Percentiles rank a stretch among this genome's conserved stretches.
Conservation (phyloP, 1,140 invertebrate species). For the Drosophila asahinai region DNA sequence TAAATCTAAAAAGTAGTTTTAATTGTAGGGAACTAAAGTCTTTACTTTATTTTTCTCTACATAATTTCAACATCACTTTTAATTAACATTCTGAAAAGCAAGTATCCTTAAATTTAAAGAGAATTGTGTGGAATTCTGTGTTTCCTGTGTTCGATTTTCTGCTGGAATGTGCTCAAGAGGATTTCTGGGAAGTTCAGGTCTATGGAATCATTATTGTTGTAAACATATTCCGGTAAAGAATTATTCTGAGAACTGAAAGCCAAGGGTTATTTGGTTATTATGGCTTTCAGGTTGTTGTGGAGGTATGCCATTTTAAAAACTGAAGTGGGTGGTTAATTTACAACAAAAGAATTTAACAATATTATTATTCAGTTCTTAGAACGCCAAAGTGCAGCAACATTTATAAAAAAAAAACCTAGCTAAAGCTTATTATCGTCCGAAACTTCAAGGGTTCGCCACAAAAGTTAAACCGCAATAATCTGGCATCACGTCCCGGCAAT, state of each 20-base stretch:
- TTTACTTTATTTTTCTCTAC: not conserved
- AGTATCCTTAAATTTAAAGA: not conserved
- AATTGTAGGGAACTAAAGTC: not conserved
- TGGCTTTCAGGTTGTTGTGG: no score
- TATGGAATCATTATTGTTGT: no score
- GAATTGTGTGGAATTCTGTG: no score
- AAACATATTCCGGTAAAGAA: no score
- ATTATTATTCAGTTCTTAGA: not conserved
- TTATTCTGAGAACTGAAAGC: no score
- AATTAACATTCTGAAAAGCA: no score
- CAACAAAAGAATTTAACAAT: not conserved
- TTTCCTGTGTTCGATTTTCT: no score
- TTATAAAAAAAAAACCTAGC: not conserved
- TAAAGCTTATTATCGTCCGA: not conserved
- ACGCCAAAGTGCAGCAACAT: not conserved
- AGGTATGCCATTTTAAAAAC: no score
- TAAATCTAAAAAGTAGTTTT: not conserved
- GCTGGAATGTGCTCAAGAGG: no score
- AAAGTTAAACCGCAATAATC: slow-evolving; percentile 54
- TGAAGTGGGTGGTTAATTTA: not conserved
- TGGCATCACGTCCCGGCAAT: slow-evolving; percentile 71
- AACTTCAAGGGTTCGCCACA: slow-evolving; percentile 5
- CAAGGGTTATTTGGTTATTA: no score
- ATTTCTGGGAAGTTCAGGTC: no score
- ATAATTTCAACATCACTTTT: no score